Evolutionary conservation across 2,888 invertebrate genomes (phyloP).

Genomic region (Aleiodes testaceus): DNA sequence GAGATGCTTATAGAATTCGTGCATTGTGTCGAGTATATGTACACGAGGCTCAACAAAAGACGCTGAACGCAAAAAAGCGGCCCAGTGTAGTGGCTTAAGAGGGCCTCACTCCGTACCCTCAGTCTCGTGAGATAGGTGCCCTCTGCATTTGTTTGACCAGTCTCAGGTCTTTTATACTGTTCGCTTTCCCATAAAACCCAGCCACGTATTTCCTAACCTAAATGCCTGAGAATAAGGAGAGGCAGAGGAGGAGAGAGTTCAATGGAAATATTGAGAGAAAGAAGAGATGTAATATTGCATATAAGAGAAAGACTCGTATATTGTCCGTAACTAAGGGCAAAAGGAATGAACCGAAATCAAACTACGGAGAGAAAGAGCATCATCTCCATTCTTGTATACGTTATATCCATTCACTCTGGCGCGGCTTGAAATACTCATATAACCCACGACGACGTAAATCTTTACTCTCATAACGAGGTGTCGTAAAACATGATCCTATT

Average conservation of each 20-base stretch:
- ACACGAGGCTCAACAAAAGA: conserved; percentile 46
- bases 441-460: conserved; percentile 64
- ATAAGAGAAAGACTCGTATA: too few relatives aligned
- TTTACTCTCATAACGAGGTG: conserved; percentile 69
- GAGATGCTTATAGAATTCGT: neutral
- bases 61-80: conserved; percentile 66
- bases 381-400: conserved; percentile 12
- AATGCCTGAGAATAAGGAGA: neutral
- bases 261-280: neutral
- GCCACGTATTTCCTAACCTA: neutral
- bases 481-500: conserved; percentile 72
- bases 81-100: conserved; percentile 41
- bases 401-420: conserved; percentile 48
- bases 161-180: conserved; percentile 52
- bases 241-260: neutral
- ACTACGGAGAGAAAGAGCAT: too few relatives aligned
- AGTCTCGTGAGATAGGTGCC: conserved; percentile 28
- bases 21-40: conserved; percentile 24
- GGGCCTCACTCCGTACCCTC: conserved; percentile 36
- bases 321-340: too few relatives aligned
- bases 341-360: too few relatives aligned
- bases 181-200: conserved; percentile 63
- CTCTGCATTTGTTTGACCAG: conserved; percentile 40
- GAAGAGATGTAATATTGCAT: too few relatives aligned
- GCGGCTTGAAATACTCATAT: conserved; percentile 48